These are phyloP conservation scores for Oreochromis mossambicus DNA, from an alignment of 2,797 vertebrate genomes.

Conservation along the genomic window DNA sequence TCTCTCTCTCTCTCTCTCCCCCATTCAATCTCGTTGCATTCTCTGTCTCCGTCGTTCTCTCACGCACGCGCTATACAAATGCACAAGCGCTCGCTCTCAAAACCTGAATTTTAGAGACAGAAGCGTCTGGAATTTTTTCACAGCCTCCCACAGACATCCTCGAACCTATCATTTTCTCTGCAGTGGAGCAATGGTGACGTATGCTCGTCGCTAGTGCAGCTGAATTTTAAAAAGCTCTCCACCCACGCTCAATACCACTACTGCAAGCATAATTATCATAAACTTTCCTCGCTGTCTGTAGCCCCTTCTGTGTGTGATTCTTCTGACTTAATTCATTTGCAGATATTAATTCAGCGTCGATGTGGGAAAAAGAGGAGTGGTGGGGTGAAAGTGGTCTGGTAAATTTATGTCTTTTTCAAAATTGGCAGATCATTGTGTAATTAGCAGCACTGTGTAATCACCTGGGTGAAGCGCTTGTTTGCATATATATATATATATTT, in stretches of 20 bases:
- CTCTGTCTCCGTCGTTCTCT: slow-evolving; percentile 2
- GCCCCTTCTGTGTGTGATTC: slow-evolving; percentile 36
- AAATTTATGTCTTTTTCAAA: slow-evolving; percentile 9
- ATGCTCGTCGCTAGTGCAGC: slow-evolving; percentile 75
- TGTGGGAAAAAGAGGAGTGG: slow-evolving; percentile 7
- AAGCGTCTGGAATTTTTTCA: slow-evolving; percentile 71
- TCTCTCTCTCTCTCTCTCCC: neutral
- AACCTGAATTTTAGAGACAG: slow-evolving; percentile 61
- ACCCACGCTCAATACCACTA: slow-evolving; percentile 78
- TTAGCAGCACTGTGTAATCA: slow-evolving; percentile 15
- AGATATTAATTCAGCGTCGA: slow-evolving; percentile 33
- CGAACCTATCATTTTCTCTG: slow-evolving; percentile 82
- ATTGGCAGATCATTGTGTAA: slow-evolving; percentile 16
- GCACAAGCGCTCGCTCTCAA: slow-evolving; percentile 23
- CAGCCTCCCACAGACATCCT: slow-evolving; percentile 80
- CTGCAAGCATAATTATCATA: slow-evolving; percentile 76
- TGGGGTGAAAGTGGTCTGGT: neutral
- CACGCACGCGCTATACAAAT: slow-evolving; percentile 27
- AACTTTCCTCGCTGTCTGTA: slow-evolving; percentile 62
- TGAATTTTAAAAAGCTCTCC: slow-evolving; percentile 83
- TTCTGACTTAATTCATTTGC: slow-evolving; percentile 32
- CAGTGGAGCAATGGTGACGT: slow-evolving; percentile 80
- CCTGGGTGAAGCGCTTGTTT: slow-evolving; percentile 8
- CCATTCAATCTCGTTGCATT: slow-evolving; percentile 19
- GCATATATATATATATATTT: neutral